phyloP scores from a whole-genome alignment of 1,140 invertebrate genomes.

The Heliconius himera region DNA sequence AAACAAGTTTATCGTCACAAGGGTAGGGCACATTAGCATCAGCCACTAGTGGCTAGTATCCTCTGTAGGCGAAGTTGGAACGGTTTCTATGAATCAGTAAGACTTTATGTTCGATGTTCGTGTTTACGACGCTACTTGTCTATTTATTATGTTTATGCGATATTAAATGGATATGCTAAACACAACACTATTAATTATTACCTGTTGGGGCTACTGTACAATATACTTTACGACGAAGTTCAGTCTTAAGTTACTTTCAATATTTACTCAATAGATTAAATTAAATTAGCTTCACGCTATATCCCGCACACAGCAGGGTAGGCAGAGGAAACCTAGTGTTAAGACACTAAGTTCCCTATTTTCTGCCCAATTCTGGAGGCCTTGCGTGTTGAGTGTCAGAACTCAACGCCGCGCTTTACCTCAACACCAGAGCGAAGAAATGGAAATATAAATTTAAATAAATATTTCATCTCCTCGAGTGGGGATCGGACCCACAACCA shows the following conservation, averaged over 20 bases:
- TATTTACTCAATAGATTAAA: not conserved
- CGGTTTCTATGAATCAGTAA: conserved; percentile 27
- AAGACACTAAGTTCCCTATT: no score
- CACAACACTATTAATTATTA: conserved; percentile 35
- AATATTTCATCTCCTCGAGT: no score
- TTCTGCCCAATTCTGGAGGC: no score
- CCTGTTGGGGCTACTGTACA: conserved; percentile 17
- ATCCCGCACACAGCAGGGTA: no score
- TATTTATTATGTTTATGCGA: conserved; percentile 38
- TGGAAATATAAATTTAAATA: no score
- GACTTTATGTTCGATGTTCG: conserved; percentile 28
- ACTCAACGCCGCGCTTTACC: no score
- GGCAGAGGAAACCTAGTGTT: no score
- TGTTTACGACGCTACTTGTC: conserved; percentile 26
- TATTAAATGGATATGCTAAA: conserved; percentile 32
- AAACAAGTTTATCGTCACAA: not conserved
- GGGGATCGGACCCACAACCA: no score
- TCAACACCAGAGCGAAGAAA: no score
- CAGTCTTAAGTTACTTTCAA: not conserved
- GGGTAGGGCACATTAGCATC: conserved; percentile 11
- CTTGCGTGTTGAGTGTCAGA: no score
- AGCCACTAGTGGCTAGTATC: not conserved
- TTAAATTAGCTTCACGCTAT: not conserved
- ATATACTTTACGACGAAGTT: conserved; percentile 17
- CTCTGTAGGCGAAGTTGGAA: conserved; percentile 2